Conservation (phyloP, 2,888 invertebrate genomes). For the Parnassius smintheus region DNA sequence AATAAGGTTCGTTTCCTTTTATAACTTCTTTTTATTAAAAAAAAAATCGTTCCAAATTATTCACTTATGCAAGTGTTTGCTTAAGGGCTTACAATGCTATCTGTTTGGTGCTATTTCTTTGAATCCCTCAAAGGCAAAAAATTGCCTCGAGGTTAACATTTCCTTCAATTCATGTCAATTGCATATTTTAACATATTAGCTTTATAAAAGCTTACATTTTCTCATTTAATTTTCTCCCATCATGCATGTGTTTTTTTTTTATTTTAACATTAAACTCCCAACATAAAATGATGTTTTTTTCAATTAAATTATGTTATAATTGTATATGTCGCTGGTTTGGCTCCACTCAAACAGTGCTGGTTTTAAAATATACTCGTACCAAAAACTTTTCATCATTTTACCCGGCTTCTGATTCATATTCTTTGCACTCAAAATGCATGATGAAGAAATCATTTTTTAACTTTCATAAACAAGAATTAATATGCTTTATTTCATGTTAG, state of each 20-base stretch:
- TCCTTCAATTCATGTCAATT: neutral
- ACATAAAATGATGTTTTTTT: conserved; percentile 1
- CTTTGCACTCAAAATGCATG: conserved; percentile 4
- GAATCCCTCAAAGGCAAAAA: conserved; percentile 4
- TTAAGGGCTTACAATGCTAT: conserved; percentile 60
- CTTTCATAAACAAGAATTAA: neutral
- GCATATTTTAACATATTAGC: conserved; percentile 10
- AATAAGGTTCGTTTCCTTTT: conserved; percentile 86
- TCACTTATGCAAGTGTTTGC: conserved; percentile 50
- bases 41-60: conserved; percentile 54
- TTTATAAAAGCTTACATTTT: conserved; percentile 21
- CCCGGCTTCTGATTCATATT: conserved; percentile 1
- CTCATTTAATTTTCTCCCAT: conserved; percentile 6
- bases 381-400: conserved; percentile 8
- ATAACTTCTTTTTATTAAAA: conserved; percentile 57
- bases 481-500: too few relatives aligned
- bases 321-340: neutral
- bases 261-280: neutral
- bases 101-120: conserved; percentile 11
- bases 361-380: neutral
- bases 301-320: neutral
- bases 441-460: neutral
- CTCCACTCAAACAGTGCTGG: neutral
- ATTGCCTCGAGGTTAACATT: conserved; percentile 9
- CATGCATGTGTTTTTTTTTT: conserved; percentile 20